Evolutionary conservation across 2,113 vertebrate genomes (phyloP).

Genomic region (Nerophis ophidion): DNA sequence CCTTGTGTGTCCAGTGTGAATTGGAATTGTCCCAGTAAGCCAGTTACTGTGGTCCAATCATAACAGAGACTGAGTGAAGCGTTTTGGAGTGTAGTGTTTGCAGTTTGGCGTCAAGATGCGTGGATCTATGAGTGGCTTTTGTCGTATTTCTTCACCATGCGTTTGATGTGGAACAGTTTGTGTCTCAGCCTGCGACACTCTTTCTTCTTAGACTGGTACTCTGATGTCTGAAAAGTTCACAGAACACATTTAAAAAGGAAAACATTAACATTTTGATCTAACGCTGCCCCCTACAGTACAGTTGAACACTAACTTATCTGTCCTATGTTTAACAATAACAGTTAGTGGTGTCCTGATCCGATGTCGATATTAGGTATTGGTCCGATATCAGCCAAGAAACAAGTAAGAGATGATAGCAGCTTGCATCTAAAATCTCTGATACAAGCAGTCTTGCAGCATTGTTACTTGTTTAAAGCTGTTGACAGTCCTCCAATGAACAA

Average conservation of each 20-base stretch:
- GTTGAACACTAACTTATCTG: too few species aligned
- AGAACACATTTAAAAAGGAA: not conserved
- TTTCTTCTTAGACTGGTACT: conserved; percentile 77
- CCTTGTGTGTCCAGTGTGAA: conserved; percentile 3
- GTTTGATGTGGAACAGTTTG: conserved; percentile 86
- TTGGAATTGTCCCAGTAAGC: conserved; percentile 8
- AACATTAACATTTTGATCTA: too few species aligned
- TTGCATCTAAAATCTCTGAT: too few species aligned
- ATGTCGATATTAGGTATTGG: too few species aligned
- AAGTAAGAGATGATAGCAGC: too few species aligned
- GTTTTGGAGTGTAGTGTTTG: conserved; percentile 44
- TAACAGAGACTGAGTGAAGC: conserved; percentile 27
- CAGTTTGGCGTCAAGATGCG: not conserved
- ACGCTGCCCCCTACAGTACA: too few species aligned
- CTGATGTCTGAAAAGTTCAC: conserved; percentile 64
- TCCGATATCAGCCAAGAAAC: too few species aligned
- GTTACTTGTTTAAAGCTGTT: too few species aligned
- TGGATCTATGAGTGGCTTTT: conserved; percentile 59
- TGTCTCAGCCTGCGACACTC: conserved; percentile 73
- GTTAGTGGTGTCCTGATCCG: too few species aligned
- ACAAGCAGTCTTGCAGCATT: too few species aligned
- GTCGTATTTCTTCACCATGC: conserved; percentile 81
- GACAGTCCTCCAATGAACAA: too few species aligned
- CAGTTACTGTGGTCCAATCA: conserved; percentile 52
- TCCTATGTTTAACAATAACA: too few species aligned